Percentiles rank a stretch among this genome's conserved stretches.
Conservation (phyloP, 2,113 vertebrate species). For the Dolichotis patagonum region DNA sequence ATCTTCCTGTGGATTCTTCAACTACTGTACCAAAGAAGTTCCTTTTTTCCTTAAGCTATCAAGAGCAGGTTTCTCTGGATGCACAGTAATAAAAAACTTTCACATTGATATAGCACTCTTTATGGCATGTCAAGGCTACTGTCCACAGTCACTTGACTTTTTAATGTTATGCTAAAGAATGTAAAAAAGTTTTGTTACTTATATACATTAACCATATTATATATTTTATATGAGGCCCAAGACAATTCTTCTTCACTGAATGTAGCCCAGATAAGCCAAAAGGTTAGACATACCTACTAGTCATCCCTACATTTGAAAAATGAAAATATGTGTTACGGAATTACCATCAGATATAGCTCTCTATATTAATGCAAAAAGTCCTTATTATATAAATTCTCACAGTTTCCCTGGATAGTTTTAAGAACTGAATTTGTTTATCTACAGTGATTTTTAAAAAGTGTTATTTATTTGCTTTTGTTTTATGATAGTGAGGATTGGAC, state of each 20-base stretch:
- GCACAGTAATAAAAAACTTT: background rate
- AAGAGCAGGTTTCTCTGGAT: slow-evolving; percentile 4
- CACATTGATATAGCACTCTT: background rate
- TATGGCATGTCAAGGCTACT: background rate
- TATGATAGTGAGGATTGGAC: no score
- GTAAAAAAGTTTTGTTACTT: background rate
- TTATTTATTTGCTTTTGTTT: no score
- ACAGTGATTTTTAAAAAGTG: background rate
- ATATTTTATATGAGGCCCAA: background rate
- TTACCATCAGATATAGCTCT: background rate
- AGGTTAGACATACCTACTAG: background rate
- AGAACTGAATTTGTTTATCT: background rate
- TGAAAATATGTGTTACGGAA: background rate
- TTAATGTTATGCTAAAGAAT: background rate
- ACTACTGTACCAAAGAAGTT: background rate
- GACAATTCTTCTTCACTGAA: background rate
- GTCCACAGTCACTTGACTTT: background rate
- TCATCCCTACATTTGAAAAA: background rate
- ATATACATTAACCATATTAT: background rate
- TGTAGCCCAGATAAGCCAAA: background rate
- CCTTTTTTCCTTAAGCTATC: background rate
- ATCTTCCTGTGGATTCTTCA: slow-evolving; percentile 40
- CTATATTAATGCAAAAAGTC: background rate
- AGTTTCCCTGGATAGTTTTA: background rate
- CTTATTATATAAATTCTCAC: background rate